Conservation (phyloP, 2,113 vertebrate genomes). For the Rhombomys opimus region DNA sequence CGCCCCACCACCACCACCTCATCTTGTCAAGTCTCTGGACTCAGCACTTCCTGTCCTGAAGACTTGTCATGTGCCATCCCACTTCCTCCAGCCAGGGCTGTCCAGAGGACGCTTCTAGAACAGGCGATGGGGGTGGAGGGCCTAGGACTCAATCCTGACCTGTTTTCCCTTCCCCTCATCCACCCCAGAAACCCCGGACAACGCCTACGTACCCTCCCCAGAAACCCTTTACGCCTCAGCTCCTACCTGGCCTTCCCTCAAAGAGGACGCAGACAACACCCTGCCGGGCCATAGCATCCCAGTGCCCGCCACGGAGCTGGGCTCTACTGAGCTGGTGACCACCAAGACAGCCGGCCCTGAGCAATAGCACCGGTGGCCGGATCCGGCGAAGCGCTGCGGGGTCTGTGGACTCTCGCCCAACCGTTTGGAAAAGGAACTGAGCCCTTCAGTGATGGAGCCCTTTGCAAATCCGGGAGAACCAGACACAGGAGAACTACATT, state of each 20-base stretch:
- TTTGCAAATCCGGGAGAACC: neutral
- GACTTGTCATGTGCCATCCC: neutral
- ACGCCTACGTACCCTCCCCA: neutral
- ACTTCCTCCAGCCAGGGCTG: neutral
- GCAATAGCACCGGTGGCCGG: neutral
- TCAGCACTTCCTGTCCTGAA: constrained; percentile 42
- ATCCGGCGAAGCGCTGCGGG: neutral
- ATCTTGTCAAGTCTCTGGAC: neutral
- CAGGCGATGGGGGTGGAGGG: neutral
- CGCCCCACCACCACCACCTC: neutral
- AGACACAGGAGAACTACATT: neutral
- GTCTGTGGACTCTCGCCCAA: neutral
- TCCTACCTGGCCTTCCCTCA: constrained; percentile 24
- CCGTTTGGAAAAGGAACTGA: neutral
- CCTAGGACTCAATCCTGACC: neutral
- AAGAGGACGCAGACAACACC: constrained; percentile 29
- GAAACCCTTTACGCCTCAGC: neutral
- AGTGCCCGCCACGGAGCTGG: constrained; percentile 87
- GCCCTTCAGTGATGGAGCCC: neutral
- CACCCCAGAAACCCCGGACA: constrained; percentile 50
- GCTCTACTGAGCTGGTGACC: constrained; percentile 87
- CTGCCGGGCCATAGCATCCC: constrained; percentile 81
- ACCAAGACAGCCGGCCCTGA: constrained; percentile 86
- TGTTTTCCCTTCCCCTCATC: neutral
- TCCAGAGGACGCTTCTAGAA: neutral